Percentiles rank a stretch among this genome's conserved stretches.
Evolutionary conservation across 2,888 invertebrate species (phyloP).

Genomic region (Drosophila kanekoi): DNA sequence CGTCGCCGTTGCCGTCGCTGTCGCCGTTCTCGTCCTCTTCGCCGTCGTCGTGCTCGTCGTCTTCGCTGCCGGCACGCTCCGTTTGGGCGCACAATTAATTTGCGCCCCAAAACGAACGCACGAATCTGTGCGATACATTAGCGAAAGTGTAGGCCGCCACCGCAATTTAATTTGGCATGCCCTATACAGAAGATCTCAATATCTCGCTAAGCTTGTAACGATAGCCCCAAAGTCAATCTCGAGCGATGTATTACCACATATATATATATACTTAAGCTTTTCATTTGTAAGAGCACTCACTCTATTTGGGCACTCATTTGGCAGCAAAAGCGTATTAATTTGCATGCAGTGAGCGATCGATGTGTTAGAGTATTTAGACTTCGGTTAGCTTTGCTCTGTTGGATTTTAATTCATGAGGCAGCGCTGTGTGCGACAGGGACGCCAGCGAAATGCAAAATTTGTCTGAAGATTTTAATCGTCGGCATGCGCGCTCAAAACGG

Average conservation of each 20-base stretch:
- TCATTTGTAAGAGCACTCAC: neutral
- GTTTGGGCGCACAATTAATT: slow-evolving; percentile 84
- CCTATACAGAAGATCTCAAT: slow-evolving; percentile 19
- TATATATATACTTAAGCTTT: neutral
- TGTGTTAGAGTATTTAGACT: slow-evolving; percentile 23
- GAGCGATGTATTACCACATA: neutral
- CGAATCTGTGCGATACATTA: slow-evolving; percentile 79
- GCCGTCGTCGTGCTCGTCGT: slow-evolving; percentile 11
- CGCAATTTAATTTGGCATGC: slow-evolving; percentile 77
- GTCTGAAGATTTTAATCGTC: slow-evolving; percentile 84
- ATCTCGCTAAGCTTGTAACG: neutral
- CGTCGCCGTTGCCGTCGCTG: slow-evolving; percentile 75
- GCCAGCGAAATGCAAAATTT: slow-evolving; percentile 79
- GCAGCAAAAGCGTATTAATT: neutral
- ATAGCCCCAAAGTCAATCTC: neutral
- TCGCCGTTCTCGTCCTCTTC: slow-evolving; percentile 44
- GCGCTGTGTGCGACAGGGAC: slow-evolving; percentile 67
- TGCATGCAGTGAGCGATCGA: neutral
- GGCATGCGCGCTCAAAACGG: slow-evolving; percentile 71
- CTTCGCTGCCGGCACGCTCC: slow-evolving; percentile 81
- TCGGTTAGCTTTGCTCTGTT: slow-evolving; percentile 26
- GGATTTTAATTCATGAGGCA: slow-evolving; percentile 78
- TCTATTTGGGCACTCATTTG: neutral
- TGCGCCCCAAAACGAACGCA: slow-evolving; percentile 76
- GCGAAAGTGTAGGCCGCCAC: slow-evolving; percentile 74